Percentiles rank a stretch among this genome's conserved stretches.
Conservation (phyloP, 2,797 vertebrate species). For the Sebastes umbrosus region DNA sequence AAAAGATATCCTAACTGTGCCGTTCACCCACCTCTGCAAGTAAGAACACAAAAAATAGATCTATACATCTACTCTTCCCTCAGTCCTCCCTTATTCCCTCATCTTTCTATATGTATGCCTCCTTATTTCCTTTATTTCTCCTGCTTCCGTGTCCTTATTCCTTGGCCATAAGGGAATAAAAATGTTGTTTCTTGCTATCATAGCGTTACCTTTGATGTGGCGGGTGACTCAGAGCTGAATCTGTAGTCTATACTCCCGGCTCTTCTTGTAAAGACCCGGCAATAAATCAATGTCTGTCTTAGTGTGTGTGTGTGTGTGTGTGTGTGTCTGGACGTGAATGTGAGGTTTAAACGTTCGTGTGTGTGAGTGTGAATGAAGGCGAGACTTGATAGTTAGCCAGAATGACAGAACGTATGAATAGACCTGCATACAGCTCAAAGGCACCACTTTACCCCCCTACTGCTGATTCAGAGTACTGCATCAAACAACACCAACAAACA, state of each 20-base stretch:
- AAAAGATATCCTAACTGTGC: conserved; percentile 23
- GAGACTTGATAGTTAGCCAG: conserved; percentile 32
- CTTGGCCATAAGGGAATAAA: neutral
- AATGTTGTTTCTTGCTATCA: conserved; percentile 6
- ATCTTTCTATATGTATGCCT: neutral
- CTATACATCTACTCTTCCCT: neutral
- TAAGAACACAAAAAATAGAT: neutral
- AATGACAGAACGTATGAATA: conserved; percentile 41
- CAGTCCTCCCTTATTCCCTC: neutral
- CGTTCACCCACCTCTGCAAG: neutral
- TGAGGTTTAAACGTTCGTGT: conserved; percentile 20
- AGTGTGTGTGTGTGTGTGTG: conserved; percentile 21
- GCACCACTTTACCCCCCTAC: conserved; percentile 46
- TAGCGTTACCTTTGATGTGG: conserved; percentile 29
- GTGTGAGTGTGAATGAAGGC: conserved; percentile 25
- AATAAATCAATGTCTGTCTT: conserved; percentile 62
- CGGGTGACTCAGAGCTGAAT: conserved; percentile 30
- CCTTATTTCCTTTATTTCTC: neutral
- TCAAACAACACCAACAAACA: neutral
- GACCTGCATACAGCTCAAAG: conserved; percentile 36
- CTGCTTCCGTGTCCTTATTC: neutral
- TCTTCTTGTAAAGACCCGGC: conserved; percentile 41
- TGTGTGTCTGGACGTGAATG: conserved; percentile 25
- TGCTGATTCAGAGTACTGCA: conserved; percentile 23
- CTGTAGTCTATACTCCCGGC: conserved; percentile 29